These are phyloP conservation scores for Philopotamus ludificatus DNA, from an alignment of 1,140 invertebrate genomes.

Conservation along the genomic window DNA sequence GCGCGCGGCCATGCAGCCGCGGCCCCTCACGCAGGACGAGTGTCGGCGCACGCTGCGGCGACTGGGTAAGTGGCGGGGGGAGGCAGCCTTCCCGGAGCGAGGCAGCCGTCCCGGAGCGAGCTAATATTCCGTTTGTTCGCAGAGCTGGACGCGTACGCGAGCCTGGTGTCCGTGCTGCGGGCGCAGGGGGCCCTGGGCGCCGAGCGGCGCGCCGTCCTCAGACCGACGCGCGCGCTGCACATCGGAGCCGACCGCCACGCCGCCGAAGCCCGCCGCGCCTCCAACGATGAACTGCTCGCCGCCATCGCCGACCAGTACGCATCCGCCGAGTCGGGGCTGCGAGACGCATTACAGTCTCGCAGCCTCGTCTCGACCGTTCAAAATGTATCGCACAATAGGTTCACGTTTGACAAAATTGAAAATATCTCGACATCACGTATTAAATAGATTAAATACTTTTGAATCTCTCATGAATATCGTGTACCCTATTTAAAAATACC, in stretches of 20 bases:
- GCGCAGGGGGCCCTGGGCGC: slow-evolving; percentile 85
- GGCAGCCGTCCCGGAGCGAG: neutral
- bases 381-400: too few species aligned
- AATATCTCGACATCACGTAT: too few species aligned
- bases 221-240: slow-evolving; percentile 79
- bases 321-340: too few species aligned
- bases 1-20: slow-evolving; percentile 56
- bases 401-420: too few species aligned
- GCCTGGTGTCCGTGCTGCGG: slow-evolving; percentile 83
- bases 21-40: slow-evolving; percentile 67
- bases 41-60: slow-evolving; percentile 81
- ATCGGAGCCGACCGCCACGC: slow-evolving; percentile 87
- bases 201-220: slow-evolving; percentile 80
- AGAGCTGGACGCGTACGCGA: slow-evolving; percentile 88
- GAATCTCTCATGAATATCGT: too few species aligned
- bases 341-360: too few species aligned
- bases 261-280: slow-evolving; percentile 84
- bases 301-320: slow-evolving; percentile 85
- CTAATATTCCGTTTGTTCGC: neutral
- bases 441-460: too few species aligned
- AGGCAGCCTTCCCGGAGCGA: neutral
- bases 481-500: too few species aligned
- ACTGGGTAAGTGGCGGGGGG: slow-evolving; percentile 62
- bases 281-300: slow-evolving; percentile 85
- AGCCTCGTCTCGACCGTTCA: too few species aligned